A percentile compares a stretch with the other conserved stretches of the same genome.
These are phyloP conservation scores for Halictus quadricinctus DNA, from an alignment of 2,888 invertebrate genomes.

Conservation along the genomic window DNA sequence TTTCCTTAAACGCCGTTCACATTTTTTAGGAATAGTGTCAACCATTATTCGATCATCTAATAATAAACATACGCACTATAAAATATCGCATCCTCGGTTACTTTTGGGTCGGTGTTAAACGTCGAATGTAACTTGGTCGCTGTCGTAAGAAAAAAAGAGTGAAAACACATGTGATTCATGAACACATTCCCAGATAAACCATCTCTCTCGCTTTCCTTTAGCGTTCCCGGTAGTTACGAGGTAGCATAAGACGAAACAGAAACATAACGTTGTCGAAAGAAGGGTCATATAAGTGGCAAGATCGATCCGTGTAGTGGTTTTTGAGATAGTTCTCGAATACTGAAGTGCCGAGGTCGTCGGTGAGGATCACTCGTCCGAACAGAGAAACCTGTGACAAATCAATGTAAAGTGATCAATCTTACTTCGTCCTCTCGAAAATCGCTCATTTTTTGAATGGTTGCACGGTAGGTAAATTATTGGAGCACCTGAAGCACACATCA, in stretches of 20 bases:
- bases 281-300: slow-evolving; percentile 36
- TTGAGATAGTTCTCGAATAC: slow-evolving; percentile 42
- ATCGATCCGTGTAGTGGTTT: slow-evolving; percentile 42
- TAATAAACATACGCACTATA: neutral
- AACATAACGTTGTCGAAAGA: slow-evolving; percentile 8
- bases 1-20: no score
- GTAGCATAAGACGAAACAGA: neutral
- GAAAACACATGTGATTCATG: slow-evolving; percentile 9
- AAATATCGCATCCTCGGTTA: neutral
- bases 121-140: neutral
- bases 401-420: neutral
- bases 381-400: slow-evolving; percentile 2
- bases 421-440: slow-evolving; percentile 20
- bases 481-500: no score
- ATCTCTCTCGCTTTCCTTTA: neutral
- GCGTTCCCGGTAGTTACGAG: neutral
- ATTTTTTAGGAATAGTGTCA: no score
- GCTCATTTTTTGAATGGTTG: slow-evolving; percentile 14
- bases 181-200: slow-evolving; percentile 8
- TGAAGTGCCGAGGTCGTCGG: slow-evolving; percentile 34
- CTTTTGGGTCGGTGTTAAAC: neutral
- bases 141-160: neutral
- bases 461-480: no score
- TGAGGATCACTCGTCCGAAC: slow-evolving; percentile 8
- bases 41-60: no score